A percentile compares a stretch with the other conserved stretches of the same genome.
phyloP scores from a whole-genome alignment of 2,888 invertebrate genomes.

The Agrotis segetum region DNA sequence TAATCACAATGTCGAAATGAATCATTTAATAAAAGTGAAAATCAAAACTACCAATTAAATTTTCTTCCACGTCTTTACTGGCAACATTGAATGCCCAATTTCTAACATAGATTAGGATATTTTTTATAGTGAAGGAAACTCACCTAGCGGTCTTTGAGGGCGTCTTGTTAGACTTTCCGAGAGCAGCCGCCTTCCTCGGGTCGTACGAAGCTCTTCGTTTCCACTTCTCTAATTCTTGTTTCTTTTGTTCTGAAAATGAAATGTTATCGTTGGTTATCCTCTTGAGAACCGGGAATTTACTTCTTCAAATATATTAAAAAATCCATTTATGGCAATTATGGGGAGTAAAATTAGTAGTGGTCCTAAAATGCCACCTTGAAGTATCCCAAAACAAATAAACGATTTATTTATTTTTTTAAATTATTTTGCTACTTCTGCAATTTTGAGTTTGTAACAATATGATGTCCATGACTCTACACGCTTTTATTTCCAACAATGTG shows the following conservation, averaged over 20 bases:
- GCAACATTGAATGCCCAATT: conserved; percentile 11
- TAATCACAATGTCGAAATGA: background rate
- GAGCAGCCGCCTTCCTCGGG: conserved; percentile 92
- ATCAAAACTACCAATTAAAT: background rate
- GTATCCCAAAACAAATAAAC: background rate
- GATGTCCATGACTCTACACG: background rate
- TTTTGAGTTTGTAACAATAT: background rate
- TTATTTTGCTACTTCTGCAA: background rate
- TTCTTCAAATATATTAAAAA: background rate
- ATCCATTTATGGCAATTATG: background rate
- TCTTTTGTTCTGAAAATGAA: conserved; percentile 89
- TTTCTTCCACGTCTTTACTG: background rate
- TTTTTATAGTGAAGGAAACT: conserved; percentile 21
- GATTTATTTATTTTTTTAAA: background rate
- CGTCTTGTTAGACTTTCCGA: conserved; percentile 79
- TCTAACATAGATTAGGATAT: conserved; percentile 34
- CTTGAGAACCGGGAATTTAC: background rate
- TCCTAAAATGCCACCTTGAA: conserved; percentile 26
- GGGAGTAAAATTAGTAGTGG: background rate
- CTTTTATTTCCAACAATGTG: too few species aligned
- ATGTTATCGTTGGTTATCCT: background rate
- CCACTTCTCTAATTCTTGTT: conserved; percentile 98
- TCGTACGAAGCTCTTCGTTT: conserved; percentile 98
- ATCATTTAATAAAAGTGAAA: background rate
- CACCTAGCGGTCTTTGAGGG: conserved; percentile 84